These are phyloP conservation scores for Parapristionchus giblindavisi DNA, from an alignment of 2,888 invertebrate species.

Conservation along the genomic window DNA sequence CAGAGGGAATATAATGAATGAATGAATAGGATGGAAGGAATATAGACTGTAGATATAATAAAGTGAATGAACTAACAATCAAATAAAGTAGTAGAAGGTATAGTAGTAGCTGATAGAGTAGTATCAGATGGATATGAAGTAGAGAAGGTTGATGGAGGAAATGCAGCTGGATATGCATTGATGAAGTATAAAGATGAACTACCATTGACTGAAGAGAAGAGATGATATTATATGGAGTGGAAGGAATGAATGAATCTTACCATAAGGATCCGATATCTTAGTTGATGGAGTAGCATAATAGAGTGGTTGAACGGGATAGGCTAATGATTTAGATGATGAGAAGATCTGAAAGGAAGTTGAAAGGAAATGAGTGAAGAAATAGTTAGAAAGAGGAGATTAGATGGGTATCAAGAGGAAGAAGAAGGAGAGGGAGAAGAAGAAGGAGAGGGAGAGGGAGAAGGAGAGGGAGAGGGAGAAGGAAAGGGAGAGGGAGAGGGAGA, in stretches of 20 bases:
- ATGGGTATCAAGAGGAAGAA: background rate
- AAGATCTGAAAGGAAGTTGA: slow-evolving; percentile 5
- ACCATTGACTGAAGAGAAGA: background rate
- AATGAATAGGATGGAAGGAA: background rate
- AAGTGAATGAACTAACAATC: background rate
- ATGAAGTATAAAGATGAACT: background rate
- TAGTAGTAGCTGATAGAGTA: background rate
- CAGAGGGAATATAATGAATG: background rate
- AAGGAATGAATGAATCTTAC: background rate
- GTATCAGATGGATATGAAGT: background rate
- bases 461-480: too few relatives aligned
- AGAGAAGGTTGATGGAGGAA: background rate
- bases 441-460: too few relatives aligned
- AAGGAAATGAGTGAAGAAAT: background rate
- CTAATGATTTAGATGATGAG: slow-evolving; percentile 5
- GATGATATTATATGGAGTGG: background rate
- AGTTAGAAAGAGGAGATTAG: background rate
- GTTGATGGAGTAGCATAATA: background rate
- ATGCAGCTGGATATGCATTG: too few relatives aligned
- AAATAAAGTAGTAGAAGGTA: background rate
- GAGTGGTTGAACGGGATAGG: background rate
- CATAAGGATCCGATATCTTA: background rate
- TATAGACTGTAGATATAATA: background rate
- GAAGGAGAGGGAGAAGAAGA: too few relatives aligned
- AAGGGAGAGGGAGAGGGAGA: too few relatives aligned